phyloP scores from a whole-genome alignment of 2,113 vertebrate genomes.

The Hippocampus comes region DNA sequence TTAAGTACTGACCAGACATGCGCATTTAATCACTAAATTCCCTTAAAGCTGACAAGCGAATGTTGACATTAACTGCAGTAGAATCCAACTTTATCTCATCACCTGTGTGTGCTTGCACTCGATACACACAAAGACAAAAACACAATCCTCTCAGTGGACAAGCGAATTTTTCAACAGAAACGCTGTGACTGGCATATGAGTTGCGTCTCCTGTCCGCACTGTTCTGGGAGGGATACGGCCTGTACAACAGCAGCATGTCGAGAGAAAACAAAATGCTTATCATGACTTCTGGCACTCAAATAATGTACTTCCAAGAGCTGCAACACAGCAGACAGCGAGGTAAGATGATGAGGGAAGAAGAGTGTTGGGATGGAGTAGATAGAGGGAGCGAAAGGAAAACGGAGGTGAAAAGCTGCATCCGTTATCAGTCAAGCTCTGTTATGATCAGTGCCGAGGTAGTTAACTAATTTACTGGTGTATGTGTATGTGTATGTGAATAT shows the following conservation, averaged over 20 bases:
- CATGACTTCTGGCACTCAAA: slow-evolving; percentile 59
- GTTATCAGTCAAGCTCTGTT: slow-evolving; percentile 35
- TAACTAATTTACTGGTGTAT: slow-evolving; percentile 42
- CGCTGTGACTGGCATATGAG: slow-evolving; percentile 68
- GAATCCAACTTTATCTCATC: slow-evolving; percentile 9
- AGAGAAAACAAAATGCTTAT: slow-evolving; percentile 55
- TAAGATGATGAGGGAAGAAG: neutral
- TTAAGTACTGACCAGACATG: slow-evolving; percentile 24
- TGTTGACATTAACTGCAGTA: slow-evolving; percentile 2
- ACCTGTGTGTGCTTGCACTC: slow-evolving; percentile 21
- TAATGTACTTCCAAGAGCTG: slow-evolving; percentile 40
- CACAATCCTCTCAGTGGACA: slow-evolving; percentile 48
- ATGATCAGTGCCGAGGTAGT: slow-evolving; percentile 38
- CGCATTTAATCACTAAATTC: slow-evolving; percentile 23
- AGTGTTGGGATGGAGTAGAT: neutral
- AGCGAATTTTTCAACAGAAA: slow-evolving; percentile 66
- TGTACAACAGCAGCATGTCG: slow-evolving; percentile 42
- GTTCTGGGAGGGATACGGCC: slow-evolving; percentile 52
- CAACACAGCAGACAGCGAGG: slow-evolving; percentile 19
- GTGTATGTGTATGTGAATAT: neutral
- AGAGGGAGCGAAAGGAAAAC: slow-evolving; percentile 1
- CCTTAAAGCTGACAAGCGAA: slow-evolving; percentile 16
- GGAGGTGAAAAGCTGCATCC: slow-evolving; percentile 37
- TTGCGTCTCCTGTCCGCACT: slow-evolving; percentile 49
- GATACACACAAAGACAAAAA: slow-evolving; percentile 38